Base-by-base conservation (phyloP, 2,888 invertebrate species). In the Nysson spinosus region DNA sequence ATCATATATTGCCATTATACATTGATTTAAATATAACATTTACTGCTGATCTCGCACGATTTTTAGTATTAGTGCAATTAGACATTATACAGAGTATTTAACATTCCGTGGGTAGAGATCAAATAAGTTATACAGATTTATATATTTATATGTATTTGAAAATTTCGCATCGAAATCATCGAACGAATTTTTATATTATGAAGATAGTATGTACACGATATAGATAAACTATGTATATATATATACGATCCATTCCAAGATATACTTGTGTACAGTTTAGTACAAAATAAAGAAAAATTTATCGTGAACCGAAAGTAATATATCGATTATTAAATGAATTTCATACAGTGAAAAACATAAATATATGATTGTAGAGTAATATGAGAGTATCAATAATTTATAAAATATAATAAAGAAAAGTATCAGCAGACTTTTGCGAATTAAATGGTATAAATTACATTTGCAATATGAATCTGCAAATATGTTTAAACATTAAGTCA, bases 181-280 rank as follows among this genome's bases (percentile, higher is more conserved):
- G 22, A 43, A 52, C 49, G 24, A 62, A 52, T 42, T 37, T 51
- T 37, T 42, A 49, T 68, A 58, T 30, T 37, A 11, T 61, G 37
- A 11, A 62, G 54, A 44, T 42, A 22, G 37, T 62, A 30, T 58
- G 20, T 74, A 39, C 26, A 40, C 39, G 44, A 55, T 66, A 68
- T 57, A 12, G 47, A 39, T 74, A 46, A 67, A 16, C 54, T 56
- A 56, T 70, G 37, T 67, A 63, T 30, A 50, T 50, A 66, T 19
- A 50, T 39, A 52, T 40, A 63, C 16, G 28, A 55, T 50, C 24
- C 54, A 57, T 62, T 62, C 11, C 39, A 54, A 34, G 24, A 55
- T 50, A 60, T 55, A 60, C 46, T 61, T 35, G 47, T 70, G 62
- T 75, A 74, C 56, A 72, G 49, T 68, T 64, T 35, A 49, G 55